Conservation (phyloP, 2,113 vertebrate species). For the Diglossa brunneiventris region DNA sequence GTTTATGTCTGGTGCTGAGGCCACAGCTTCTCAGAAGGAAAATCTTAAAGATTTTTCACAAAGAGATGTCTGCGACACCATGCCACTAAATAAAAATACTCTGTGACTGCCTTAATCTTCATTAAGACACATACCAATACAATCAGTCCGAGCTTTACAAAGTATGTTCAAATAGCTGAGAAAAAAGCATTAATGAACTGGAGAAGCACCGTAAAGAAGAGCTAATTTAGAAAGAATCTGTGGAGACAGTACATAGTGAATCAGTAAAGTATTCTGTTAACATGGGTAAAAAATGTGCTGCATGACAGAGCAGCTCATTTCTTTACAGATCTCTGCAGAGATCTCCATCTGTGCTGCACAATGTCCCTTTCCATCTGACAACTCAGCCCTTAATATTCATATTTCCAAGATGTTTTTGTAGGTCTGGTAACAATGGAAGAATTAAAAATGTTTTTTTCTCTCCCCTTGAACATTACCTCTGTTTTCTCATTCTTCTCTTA, state of each 20-base stretch:
- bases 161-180: not conserved
- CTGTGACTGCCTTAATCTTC: not conserved
- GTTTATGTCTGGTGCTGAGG: no score
- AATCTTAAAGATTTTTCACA: no score
- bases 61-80: no score
- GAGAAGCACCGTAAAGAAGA: not conserved
- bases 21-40: no score
- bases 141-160: not conserved
- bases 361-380: not conserved
- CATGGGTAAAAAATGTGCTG: not conserved
- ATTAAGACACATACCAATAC: not conserved
- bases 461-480: not conserved
- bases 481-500: not conserved
- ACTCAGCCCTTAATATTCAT: not conserved
- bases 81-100: not conserved
- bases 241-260: not conserved
- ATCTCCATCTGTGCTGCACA: not conserved
- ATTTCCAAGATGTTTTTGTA: not conserved
- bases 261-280: not conserved
- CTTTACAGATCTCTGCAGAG: not conserved
- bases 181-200: not conserved
- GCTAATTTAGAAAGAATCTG: not conserved
- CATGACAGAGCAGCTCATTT: not conserved
- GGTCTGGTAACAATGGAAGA: not conserved
- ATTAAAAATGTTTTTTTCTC: not conserved